Conservation (phyloP, 2,113 vertebrate genomes). For the Microtus ochrogaster region DNA sequence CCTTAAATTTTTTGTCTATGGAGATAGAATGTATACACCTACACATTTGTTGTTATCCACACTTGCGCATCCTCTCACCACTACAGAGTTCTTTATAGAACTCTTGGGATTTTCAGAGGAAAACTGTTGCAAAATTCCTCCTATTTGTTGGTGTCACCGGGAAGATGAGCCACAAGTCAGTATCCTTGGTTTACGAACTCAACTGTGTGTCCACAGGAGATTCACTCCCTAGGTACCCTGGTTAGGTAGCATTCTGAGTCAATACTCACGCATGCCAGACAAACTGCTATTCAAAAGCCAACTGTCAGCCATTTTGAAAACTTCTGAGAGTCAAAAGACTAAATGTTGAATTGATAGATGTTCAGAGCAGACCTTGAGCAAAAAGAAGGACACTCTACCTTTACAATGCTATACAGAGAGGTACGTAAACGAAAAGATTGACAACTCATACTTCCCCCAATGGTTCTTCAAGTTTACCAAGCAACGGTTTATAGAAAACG, state of each 20-base stretch:
- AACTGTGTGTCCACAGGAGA: fast-evolving
- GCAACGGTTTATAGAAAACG: not conserved
- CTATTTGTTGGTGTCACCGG: not conserved
- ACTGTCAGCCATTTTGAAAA: not conserved
- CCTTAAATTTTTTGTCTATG: not conserved
- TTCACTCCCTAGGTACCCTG: not conserved
- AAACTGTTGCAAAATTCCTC: not conserved
- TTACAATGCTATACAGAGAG: not conserved
- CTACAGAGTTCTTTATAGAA: not conserved
- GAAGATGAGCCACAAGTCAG: not conserved
- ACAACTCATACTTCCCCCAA: not conserved
- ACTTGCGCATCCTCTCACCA: not conserved
- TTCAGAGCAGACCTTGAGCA: not conserved
- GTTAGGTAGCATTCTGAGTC: not conserved
- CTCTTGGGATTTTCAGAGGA: too few relatives aligned
- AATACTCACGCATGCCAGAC: fast-evolving
- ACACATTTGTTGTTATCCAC: not conserved
- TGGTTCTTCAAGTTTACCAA: not conserved
- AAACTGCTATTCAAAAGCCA: not conserved
- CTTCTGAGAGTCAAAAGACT: not conserved
- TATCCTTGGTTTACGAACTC: not conserved
- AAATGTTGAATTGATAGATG: not conserved
- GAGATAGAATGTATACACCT: not conserved
- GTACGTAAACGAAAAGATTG: not conserved
- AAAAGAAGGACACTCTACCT: not conserved